Base-by-base conservation (phyloP, 2,113 vertebrate genomes). In the Phalacrocorax pelagicus region DNA sequence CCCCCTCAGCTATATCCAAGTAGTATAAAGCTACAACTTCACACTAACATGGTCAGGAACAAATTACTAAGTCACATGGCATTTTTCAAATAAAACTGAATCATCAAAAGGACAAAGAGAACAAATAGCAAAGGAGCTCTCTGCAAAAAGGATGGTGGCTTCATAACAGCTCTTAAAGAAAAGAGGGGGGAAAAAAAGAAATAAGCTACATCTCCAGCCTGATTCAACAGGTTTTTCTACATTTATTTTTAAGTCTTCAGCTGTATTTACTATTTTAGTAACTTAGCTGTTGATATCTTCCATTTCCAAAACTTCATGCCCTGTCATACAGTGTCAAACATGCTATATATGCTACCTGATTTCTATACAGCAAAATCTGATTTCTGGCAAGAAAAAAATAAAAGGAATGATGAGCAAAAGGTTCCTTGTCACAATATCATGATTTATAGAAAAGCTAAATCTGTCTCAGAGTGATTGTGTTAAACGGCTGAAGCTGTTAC, bases 31-130 rank as follows among this genome's bases (percentile, higher is more conserved):
- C 82, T 49, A 81, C 78, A 92, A 86, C 85, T 91, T 93, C 74
- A 94, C 69, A 49, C 73, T 70, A 71, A 87, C 59, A 52, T 62
- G 65, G 88, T 69, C 86, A 94, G 95, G 92, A 61, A 95, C 91
- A 94, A 97, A 87, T 83, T 96, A 95, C 77, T 66, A 92, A 95
- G 92, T 96, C 92, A 95, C 95, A 5, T 87, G 86, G 83, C 85
- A 94, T 95, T 94, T 97, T 95, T 96, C 84, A 96, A 94, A 94
- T 94, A 95, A 97, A 97, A 96, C 86, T 94, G 92, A 94, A 97
- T 96, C 89, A 95, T 81, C 21, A 2, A 93, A 97, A 94, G 93
- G 94, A 97, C 94, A 96, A 95, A 96, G 88, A 81, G 79, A 97
- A 91, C 81, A 96, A 94, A 82, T 49, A 90, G 94, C 6, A 0